Conservation (phyloP, 2,113 vertebrate species). For the Apodemus speciosus region DNA sequence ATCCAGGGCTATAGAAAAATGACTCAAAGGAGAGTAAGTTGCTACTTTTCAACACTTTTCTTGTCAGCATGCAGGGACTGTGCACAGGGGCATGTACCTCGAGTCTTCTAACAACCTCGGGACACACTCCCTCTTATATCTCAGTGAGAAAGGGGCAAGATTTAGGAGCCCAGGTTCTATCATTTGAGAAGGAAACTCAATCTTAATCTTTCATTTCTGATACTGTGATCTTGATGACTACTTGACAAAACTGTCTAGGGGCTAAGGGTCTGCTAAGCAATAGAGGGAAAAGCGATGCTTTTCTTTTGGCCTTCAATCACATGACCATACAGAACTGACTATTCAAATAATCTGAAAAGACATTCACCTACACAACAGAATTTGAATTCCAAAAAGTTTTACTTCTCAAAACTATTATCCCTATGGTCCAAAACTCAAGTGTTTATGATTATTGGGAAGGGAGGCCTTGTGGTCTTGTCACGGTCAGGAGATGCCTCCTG, state of each 20-base stretch:
- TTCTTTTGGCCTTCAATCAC: neutral
- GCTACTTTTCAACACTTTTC: neutral
- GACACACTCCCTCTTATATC: neutral
- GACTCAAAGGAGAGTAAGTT: neutral
- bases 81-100: neutral
- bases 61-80: neutral
- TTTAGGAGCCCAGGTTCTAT: neutral
- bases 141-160: neutral
- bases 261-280: neutral
- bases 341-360: neutral
- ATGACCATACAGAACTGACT: neutral
- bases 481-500: neutral
- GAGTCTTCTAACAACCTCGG: neutral
- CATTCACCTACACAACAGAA: neutral
- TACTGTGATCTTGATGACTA: neutral
- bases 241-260: neutral
- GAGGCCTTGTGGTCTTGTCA: neutral
- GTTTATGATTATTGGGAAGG: neutral
- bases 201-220: neutral
- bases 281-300: neutral
- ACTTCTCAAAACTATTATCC: neutral
- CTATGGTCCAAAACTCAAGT: constrained; percentile 12
- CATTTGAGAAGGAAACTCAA: constrained; percentile 3
- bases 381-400: constrained; percentile 4
- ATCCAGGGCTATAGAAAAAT: neutral